Conservation (phyloP, 2,113 vertebrate genomes). For the Megaceryle maxima region DNA sequence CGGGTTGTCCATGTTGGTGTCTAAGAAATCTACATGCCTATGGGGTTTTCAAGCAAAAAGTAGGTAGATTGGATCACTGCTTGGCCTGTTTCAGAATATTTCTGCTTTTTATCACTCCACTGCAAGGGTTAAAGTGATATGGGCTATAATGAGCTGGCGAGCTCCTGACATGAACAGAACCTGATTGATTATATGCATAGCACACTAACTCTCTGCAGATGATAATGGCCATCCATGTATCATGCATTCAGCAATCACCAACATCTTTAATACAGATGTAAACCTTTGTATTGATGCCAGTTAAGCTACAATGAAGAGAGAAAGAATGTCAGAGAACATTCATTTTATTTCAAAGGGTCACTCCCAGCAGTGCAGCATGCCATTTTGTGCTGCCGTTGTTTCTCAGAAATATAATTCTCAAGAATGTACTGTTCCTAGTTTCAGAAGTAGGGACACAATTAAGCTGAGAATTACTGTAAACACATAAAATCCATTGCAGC, state of each 20-base stretch:
- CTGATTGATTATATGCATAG: conserved; percentile 75
- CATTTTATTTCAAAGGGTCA: conserved; percentile 74
- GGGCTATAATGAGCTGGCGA: conserved; percentile 61
- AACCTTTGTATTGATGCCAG: conserved; percentile 75
- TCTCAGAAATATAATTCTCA: conserved; percentile 40
- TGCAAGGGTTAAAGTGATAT: conserved; percentile 67
- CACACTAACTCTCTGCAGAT: conserved; percentile 79
- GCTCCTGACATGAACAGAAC: conserved; percentile 74
- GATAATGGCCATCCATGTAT: conserved; percentile 73
- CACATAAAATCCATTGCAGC: conserved; percentile 15
- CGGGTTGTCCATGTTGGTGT: neutral
- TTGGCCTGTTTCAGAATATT: neutral
- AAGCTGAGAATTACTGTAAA: conserved; percentile 49
- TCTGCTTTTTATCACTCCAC: conserved; percentile 54
- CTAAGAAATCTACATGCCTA: neutral
- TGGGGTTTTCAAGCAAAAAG: neutral
- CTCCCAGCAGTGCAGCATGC: conserved; percentile 64
- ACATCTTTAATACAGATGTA: conserved; percentile 85
- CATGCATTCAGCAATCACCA: conserved; percentile 76
- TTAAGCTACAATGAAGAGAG: conserved; percentile 72
- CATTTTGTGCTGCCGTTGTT: conserved; percentile 53
- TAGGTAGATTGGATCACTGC: neutral
- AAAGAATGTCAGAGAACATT: conserved; percentile 71
- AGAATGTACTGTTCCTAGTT: conserved; percentile 50
- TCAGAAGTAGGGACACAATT: conserved; percentile 49